These are phyloP conservation scores for Brachyalestes nurse DNA, from an alignment of 2,797 vertebrate species.

Conservation along the genomic window DNA sequence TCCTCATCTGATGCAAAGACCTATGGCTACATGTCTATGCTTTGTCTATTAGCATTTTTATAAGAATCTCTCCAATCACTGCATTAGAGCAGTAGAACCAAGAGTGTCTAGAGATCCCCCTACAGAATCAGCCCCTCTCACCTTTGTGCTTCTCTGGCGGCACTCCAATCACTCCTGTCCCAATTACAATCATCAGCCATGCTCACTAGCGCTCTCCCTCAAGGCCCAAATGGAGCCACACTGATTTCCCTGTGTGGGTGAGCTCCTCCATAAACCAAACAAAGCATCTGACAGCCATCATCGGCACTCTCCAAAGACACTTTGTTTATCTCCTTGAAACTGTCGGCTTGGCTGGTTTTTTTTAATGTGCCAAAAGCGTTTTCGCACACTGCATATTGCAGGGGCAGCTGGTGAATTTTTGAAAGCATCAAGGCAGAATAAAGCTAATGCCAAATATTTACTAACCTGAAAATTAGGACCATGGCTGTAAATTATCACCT, in stretches of 20 bases:
- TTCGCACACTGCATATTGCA: not conserved
- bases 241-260: constrained; percentile 38
- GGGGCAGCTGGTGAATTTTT: constrained; percentile 1
- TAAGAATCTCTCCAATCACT: constrained; percentile 50
- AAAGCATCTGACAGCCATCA: constrained; percentile 41
- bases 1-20: constrained; percentile 40
- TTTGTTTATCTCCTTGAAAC: constrained; percentile 42
- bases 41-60: constrained; percentile 56
- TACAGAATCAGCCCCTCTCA: constrained; percentile 45
- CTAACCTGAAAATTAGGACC: not conserved
- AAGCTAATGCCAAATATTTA: not conserved
- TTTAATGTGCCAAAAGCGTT: not conserved
- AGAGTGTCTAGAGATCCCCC: constrained; percentile 30
- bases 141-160: constrained; percentile 45
- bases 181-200: constrained; percentile 68
- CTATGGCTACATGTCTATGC: constrained; percentile 23
- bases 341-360: not conserved
- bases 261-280: constrained; percentile 25
- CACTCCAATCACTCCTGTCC: constrained; percentile 65
- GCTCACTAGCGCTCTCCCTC: constrained; percentile 58
- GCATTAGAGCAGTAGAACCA: constrained; percentile 41
- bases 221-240: constrained; percentile 27
- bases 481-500: not conserved
- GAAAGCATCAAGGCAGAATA: not conserved
- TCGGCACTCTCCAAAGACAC: constrained; percentile 25